phyloP scores from a whole-genome alignment of 2,888 invertebrate species.

The Miltochrista miniata region DNA sequence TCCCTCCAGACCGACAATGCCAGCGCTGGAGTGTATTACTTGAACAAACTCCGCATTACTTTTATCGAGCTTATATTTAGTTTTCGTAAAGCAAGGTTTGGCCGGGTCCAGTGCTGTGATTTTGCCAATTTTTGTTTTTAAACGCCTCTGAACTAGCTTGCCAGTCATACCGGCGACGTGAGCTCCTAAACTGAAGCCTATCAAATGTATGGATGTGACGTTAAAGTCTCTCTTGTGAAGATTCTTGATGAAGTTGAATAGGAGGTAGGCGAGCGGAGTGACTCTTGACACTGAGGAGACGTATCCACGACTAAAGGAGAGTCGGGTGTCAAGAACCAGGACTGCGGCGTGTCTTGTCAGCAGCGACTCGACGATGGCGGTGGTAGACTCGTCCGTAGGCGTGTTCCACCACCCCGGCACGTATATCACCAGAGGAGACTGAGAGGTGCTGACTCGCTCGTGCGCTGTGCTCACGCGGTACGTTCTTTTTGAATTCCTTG shows the following conservation, averaged over 20 bases:
- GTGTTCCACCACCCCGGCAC: slow-evolving; percentile 76
- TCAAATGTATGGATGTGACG: slow-evolving; percentile 77
- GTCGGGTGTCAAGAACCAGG: slow-evolving; percentile 61
- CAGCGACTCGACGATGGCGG: slow-evolving; percentile 56
- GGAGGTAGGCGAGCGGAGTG: slow-evolving; percentile 51
- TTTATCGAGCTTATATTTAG: slow-evolving; percentile 49
- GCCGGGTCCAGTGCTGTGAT: slow-evolving; percentile 74
- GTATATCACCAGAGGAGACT: slow-evolving; percentile 52
- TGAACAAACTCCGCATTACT: slow-evolving; percentile 67
- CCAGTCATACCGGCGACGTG: slow-evolving; percentile 83
- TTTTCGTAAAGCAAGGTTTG: slow-evolving; percentile 62
- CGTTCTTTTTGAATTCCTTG: slow-evolving; percentile 28
- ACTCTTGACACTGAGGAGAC: slow-evolving; percentile 62
- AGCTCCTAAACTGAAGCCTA: slow-evolving; percentile 86
- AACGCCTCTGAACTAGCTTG: slow-evolving; percentile 50
- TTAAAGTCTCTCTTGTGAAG: slow-evolving; percentile 56
- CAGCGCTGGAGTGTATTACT: slow-evolving; percentile 69
- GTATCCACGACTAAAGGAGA: slow-evolving; percentile 66
- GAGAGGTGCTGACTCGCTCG: slow-evolving; percentile 21
- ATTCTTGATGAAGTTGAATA: slow-evolving; percentile 54
- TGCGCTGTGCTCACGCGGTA: slow-evolving; percentile 49
- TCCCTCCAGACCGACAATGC: slow-evolving; percentile 63
- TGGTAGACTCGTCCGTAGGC: slow-evolving; percentile 62
- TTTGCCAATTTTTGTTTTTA: slow-evolving; percentile 50
- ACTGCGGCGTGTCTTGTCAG: slow-evolving; percentile 51